A percentile compares a stretch with the other conserved stretches of the same genome.
Conservation (phyloP, 2,888 invertebrate genomes). For the Hirtodrosophila duncani region DNA sequence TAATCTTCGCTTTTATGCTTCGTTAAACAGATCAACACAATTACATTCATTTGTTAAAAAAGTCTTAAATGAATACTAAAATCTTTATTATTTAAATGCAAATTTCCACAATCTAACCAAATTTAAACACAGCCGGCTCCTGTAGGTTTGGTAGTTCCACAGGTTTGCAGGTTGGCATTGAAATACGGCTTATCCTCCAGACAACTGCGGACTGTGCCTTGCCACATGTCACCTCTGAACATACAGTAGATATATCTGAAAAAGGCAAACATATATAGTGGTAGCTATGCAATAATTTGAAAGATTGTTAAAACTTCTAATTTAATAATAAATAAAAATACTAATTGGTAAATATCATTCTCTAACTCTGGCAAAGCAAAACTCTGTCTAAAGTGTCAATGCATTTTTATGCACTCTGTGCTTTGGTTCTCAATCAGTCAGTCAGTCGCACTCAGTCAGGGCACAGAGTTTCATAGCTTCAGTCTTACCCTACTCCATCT, state of each 20-base stretch:
- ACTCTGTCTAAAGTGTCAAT: no score
- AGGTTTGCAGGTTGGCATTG: conserved; percentile 9
- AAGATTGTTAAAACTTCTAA: no score
- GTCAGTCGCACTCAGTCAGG: no score
- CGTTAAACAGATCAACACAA: conserved; percentile 3
- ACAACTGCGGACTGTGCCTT: conserved; percentile 28
- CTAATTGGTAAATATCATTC: accelerated
- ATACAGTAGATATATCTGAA: conserved; percentile 56
- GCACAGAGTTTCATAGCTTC: no score
- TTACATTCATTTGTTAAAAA: background rate
- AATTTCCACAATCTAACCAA: background rate
- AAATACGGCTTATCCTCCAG: conserved; percentile 29
- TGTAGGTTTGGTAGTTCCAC: conserved; percentile 35
- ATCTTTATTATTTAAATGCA: conserved; percentile 4
- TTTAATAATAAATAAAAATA: accelerated
- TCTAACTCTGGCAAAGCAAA: no score
- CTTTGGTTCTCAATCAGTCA: no score
- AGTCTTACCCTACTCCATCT: no score
- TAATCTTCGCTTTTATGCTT: no score
- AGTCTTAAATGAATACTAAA: no score
- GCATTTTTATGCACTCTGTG: no score
- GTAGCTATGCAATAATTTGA: no score
- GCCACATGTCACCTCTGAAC: conserved; percentile 20
- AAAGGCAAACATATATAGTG: background rate
- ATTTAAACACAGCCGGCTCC: conserved; percentile 34